Evolutionary conservation across 2,797 vertebrate genomes (phyloP), one percentile per base, ranked within the genome.

Genomic region (Thunnus albacares): DNA sequence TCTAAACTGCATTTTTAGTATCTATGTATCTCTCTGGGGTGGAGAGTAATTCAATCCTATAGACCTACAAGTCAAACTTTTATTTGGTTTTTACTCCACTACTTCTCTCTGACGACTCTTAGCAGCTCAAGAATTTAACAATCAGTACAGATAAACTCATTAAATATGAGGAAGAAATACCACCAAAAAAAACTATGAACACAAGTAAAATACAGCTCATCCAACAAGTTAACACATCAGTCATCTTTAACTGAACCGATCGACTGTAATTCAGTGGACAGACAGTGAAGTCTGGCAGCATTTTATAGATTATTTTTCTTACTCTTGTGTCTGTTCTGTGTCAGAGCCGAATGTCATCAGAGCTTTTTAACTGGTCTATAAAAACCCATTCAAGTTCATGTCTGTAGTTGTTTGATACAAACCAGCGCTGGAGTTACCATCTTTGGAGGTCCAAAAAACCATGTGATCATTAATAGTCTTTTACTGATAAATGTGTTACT

Each of bases 351-450:
- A 74, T 55, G 76, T 80, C 35, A 63, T 76, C 56, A 70, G 70
- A 49, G 70, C 10, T 45, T 77, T 78, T 82, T 81, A 69, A 81
- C 14, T 74, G 59, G 64, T 71, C 81, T 70, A 45, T 81, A 84
- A 90, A 87, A 81, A 71, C 18, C 74, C 35, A 41, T 66, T 67
- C 61, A 58, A 62, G 59, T 49, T 74, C 2, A 68, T 51, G 66
- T 81, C 28, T 64, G 52, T 17, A 0, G 45, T 13, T 24, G 67
- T 68, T 30, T 82, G 67, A 82, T 73, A 63, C 26, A 73, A 82
- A 70, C 41, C 67, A 78, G 73, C n/a, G 4, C 65, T 56, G 57
- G 17, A 60, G 33, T 26, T 5, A 61, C 75, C 66, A 81, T 83
- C 64, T 84, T 74, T 76, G 64, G 83, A 55, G 20, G 33, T 71